Evolutionary conservation across 2,797 vertebrate species (phyloP), one percentile per base, ranked within the genome.

Genomic region (Knipowitschia caucasica): DNA sequence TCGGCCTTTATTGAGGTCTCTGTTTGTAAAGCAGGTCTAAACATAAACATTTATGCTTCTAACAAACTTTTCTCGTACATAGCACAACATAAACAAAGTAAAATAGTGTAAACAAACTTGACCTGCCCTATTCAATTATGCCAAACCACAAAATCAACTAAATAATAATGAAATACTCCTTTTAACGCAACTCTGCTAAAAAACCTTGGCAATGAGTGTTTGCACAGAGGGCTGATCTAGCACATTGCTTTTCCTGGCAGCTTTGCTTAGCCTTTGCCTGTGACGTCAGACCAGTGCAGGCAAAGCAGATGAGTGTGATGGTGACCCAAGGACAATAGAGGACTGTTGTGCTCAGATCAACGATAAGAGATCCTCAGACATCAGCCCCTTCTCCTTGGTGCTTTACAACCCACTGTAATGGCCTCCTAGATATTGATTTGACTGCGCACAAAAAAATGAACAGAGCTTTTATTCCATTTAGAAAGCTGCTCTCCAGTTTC

Each of bases 401-500:
- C 67, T 72, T 57, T 62, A 65, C 64, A 39, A 61, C 30, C 78
- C 49, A 58, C 61, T 67, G 73, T 89, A 91, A 90, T 89, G 85
- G 88, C 64, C 75, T 71, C 67, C 69, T 81, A 55, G 57, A 54
- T 89, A 89, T 90, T 80, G 89, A 91, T 90, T 84, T 67, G 71
- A 62, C 75, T 77, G 57, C 81, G 18, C 4, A 75, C 79, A 76
- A 82, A 79, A 83, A 84, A 67, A n/a, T n/a, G 68, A 77, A 78
- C 70, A 56, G 69, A 69, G 84, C 85, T 89, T 81, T 87, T 75
- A 84, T 84, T 68, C 69, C 62, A 67, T 80, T 82, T 77, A 64
- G 68, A 78, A 78, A 69, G 70, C 40, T 25, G 79, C 71, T 68
- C 84, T 81, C 75, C 70, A 73, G 75, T 73, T 82, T 85, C 83